Evolutionary conservation across 1,140 invertebrate genomes (phyloP), one percentile per base, ranked within the genome.

Genomic region (Megathymus violae): DNA sequence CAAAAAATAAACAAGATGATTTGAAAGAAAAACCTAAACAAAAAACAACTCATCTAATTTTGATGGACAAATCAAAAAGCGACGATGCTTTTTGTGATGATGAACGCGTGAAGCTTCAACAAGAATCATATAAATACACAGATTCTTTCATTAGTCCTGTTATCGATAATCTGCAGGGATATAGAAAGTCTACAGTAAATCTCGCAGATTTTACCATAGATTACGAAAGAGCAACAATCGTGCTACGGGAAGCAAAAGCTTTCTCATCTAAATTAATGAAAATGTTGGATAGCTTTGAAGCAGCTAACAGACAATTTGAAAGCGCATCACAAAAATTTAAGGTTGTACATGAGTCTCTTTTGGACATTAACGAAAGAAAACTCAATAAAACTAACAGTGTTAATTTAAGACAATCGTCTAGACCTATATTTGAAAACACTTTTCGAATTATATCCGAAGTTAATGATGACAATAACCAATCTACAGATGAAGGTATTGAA

Each of bases 211-310:
- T 59, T 14, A 14, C 10, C 14, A n/a, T 46, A 34, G 58, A 68
- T 52, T 72, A 77, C 36, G 46, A 72, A 44, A 71, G 60, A 60
- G 62, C 73, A 25, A 46, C 48, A 56, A 75, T 62, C 17, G 77
- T 68, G 5, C 38, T 85, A 22, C 31, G 70, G 10, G 65, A 82
- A 62, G 77, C 79, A 9, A 76, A 76, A 31, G 52, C 48, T 9
- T 79, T 73, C 66, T 74, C 74, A 71, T 34, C 46, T 6, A 25
- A 78, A n/a, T 63, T 85, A 58, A 56, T 66, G 40, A 64, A 72
- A 40, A 40, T 83, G 6, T 71, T 85, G 61, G 52, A 80, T 25
- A 73, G 69, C 22, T 80, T 80, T 61, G 70, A 85, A 64, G 74
- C 61, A 51, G 80, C 71, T 9, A 83, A 85, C 43, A 74, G 58